Conservation (phyloP, 1,140 invertebrate species). For the Chionoecetes opilio region DNA sequence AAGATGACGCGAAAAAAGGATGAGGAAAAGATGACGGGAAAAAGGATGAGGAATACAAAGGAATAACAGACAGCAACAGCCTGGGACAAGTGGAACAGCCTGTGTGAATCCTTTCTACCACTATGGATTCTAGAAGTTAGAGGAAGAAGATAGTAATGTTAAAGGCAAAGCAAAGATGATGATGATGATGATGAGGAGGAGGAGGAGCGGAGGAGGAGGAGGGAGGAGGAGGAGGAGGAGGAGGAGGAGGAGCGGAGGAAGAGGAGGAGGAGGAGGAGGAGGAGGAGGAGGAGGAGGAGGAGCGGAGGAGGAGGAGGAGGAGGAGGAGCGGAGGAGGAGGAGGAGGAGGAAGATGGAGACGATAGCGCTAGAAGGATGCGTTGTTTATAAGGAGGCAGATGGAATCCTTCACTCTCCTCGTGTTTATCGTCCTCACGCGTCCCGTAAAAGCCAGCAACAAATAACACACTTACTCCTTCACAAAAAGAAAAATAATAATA, state of each 20-base stretch:
- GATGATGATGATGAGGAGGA: not conserved
- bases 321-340: not conserved
- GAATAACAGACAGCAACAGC: too few relatives aligned
- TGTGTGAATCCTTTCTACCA: too few relatives aligned
- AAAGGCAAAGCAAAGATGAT: not conserved
- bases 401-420: not conserved
- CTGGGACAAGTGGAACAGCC: too few relatives aligned
- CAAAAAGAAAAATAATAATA: not conserved
- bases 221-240: too few relatives aligned
- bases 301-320: not conserved
- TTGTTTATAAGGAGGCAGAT: not conserved
- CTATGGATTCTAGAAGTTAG: too few relatives aligned
- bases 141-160: too few relatives aligned
- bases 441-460: not conserved
- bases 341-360: not conserved
- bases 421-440: not conserved
- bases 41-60: not conserved
- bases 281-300: not conserved
- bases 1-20: too few relatives aligned
- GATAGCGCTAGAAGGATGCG: not conserved
- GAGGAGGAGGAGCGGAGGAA: not conserved
- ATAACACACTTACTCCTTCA: not conserved
- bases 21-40: too few relatives aligned
- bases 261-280: not conserved
- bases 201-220: not conserved